phyloP scores from a whole-genome alignment of 2,888 invertebrate genomes.

The Physocephala rufipes region DNA sequence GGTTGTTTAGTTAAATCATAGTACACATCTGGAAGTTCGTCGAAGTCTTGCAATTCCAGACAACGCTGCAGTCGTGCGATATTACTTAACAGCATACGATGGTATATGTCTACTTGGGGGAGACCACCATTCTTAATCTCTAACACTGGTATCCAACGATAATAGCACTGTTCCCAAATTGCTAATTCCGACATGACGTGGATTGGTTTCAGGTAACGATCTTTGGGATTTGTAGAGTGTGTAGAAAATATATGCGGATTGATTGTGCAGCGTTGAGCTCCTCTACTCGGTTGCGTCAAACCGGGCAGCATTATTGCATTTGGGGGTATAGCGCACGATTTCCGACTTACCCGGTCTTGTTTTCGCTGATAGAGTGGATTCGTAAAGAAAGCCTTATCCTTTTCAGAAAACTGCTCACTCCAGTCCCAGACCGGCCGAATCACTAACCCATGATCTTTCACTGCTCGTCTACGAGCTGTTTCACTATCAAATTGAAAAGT shows the following conservation, averaged over 20 bases:
- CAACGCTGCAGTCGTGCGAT: slow-evolving; percentile 64
- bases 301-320: slow-evolving; percentile 54
- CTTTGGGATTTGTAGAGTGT: slow-evolving; percentile 62
- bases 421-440: slow-evolving; percentile 89
- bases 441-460: slow-evolving; percentile 66
- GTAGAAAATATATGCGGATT: slow-evolving; percentile 60
- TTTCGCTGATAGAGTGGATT: slow-evolving; percentile 79
- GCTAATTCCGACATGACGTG: slow-evolving; percentile 70
- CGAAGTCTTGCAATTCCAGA: slow-evolving; percentile 61
- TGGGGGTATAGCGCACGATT: slow-evolving; percentile 59
- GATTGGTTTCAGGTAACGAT: slow-evolving; percentile 67
- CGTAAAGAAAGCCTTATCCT: slow-evolving; percentile 82
- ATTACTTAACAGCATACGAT: slow-evolving; percentile 62
- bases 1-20: slow-evolving; percentile 53
- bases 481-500: slow-evolving; percentile 93
- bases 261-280: slow-evolving; percentile 53
- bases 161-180: slow-evolving; percentile 90
- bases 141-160: slow-evolving; percentile 85
- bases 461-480: slow-evolving; percentile 76
- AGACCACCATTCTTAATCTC: slow-evolving; percentile 69
- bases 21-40: slow-evolving; percentile 61
- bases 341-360: slow-evolving; percentile 55
- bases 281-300: slow-evolving; percentile 45
- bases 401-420: slow-evolving; percentile 85
- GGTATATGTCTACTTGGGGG: slow-evolving; percentile 64